phyloP scores from a whole-genome alignment of 1,140 invertebrate genomes.

The Pseudomyrmex dendroicus region DNA sequence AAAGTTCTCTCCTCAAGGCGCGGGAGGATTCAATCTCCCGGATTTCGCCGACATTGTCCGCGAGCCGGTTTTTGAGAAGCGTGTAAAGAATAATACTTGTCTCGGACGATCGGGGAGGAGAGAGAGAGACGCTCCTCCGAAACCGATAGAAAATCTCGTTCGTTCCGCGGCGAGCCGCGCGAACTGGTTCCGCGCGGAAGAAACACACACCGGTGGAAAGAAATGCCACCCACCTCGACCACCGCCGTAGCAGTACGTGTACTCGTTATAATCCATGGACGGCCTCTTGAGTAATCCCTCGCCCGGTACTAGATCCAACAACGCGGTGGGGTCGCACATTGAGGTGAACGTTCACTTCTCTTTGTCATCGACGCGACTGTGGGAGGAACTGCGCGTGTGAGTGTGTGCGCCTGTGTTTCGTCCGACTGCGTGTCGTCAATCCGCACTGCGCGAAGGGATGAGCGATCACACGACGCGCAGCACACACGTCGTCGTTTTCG shows the following conservation, averaged over 20 bases:
- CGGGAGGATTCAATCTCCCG: not conserved
- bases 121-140: conserved; percentile 2
- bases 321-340: conserved; percentile 80
- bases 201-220: conserved; percentile 39
- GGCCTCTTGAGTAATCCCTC: conserved; percentile 83
- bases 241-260: conserved; percentile 83
- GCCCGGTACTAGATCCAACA: conserved; percentile 82
- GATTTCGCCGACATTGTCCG: not conserved
- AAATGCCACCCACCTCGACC: conserved; percentile 82
- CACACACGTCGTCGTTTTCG: not conserved
- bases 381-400: not conserved
- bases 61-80: not conserved
- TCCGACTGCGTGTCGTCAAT: not conserved
- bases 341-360: conserved; percentile 29
- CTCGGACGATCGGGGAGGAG: not conserved
- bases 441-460: not conserved
- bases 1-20: not conserved
- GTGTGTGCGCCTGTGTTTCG: too few species aligned
- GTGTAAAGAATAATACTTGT: not conserved
- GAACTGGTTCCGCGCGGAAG: conserved; percentile 51
- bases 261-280: conserved; percentile 85
- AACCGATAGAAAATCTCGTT: conserved; percentile 57
- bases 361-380: conserved; percentile 61
- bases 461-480: not conserved
- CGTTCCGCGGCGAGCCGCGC: conserved; percentile 49